phyloP scores from a whole-genome alignment of 2,113 vertebrate species.

The Tretioscincus oriximinensis region DNA sequence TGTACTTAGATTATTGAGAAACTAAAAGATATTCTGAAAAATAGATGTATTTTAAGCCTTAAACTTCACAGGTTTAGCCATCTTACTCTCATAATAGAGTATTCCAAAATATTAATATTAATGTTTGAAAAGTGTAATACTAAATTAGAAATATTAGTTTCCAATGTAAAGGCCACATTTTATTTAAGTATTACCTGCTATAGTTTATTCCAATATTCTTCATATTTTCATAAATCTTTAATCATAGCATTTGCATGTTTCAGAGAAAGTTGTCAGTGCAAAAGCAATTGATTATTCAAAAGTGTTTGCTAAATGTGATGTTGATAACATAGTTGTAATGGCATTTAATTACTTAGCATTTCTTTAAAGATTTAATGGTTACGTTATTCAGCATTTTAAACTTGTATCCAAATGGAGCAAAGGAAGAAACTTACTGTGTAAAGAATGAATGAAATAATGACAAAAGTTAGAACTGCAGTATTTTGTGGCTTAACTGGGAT shows the following conservation, averaged over 20 bases:
- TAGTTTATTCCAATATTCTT: constrained; percentile 69
- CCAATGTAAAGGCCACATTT: constrained; percentile 53
- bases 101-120: constrained; percentile 22
- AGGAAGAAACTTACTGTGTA: constrained; percentile 48
- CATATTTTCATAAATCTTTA: constrained; percentile 56
- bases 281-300: constrained; percentile 52
- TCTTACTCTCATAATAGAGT: constrained; percentile 10
- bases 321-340: constrained; percentile 63
- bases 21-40: background rate
- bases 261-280: constrained; percentile 63
- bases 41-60: constrained; percentile 28
- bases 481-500: constrained; percentile 36
- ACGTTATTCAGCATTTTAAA: constrained; percentile 42
- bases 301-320: constrained; percentile 61
- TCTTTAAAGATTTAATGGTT: constrained; percentile 48
- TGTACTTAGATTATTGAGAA: constrained; percentile 30
- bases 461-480: constrained; percentile 41
- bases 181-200: constrained; percentile 60
- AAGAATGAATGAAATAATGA: constrained; percentile 65
- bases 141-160: constrained; percentile 58
- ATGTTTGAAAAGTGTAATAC: constrained; percentile 23
- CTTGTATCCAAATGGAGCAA: constrained; percentile 28
- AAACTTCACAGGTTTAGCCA: constrained; percentile 25
- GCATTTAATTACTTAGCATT: constrained; percentile 48
- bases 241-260: constrained; percentile 72